Evolutionary conservation across 2,113 vertebrate genomes (phyloP).

Genomic region (Sebastes fasciatus): DNA sequence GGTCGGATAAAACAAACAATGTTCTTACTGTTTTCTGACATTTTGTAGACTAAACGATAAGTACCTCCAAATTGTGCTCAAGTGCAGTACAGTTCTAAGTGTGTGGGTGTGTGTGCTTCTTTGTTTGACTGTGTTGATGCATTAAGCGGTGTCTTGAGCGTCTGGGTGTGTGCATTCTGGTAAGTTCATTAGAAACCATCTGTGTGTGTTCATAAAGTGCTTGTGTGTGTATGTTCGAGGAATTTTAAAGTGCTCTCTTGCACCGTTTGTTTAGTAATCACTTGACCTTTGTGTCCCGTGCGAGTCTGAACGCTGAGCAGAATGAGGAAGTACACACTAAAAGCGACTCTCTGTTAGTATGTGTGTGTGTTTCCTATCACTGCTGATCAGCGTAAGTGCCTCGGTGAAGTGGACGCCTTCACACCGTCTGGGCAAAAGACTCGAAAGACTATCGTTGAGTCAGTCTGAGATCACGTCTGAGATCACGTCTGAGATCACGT

Average conservation of each 20-base stretch:
- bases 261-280: neutral
- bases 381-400: slow-evolving; percentile 16
- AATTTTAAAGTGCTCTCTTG: slow-evolving; percentile 17
- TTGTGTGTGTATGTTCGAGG: neutral
- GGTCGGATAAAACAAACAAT: no score
- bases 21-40: no score
- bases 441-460: slow-evolving; percentile 18
- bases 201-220: neutral
- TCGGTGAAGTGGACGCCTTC: slow-evolving; percentile 2
- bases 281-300: slow-evolving; percentile 31
- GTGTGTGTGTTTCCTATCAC: slow-evolving; percentile 5
- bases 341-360: neutral
- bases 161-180: slow-evolving; percentile 18
- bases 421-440: slow-evolving; percentile 20
- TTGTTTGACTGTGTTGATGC: slow-evolving; percentile 32
- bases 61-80: no score
- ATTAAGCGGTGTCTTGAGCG: slow-evolving; percentile 21
- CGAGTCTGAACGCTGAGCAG: neutral
- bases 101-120: slow-evolving; percentile 10
- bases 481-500: slow-evolving; percentile 17
- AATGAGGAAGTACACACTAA: slow-evolving; percentile 17
- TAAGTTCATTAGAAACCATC: slow-evolving; percentile 34
- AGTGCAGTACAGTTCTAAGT: no score
- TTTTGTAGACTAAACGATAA: no score
- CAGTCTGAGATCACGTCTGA: slow-evolving; percentile 21